Evolutionary conservation across 2,888 invertebrate species (phyloP).

Genomic region (Parnassius orleans): DNA sequence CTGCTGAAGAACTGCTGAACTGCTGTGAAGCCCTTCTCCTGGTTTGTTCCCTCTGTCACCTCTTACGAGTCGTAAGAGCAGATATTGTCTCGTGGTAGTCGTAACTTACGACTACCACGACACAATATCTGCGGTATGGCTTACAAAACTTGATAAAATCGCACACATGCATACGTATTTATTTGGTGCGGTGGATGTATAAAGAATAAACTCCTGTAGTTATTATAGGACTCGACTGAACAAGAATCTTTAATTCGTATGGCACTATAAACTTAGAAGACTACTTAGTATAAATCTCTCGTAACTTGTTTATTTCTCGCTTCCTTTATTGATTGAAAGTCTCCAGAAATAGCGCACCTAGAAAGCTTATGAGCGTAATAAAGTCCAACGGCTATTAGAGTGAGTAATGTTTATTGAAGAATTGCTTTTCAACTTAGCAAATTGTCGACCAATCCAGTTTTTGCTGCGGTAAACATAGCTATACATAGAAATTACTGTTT

Average conservation of each 20-base stretch:
- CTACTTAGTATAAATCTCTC: background rate
- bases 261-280: no score
- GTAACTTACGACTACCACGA: no score
- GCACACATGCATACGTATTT: no score
- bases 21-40: no score
- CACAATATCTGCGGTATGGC: no score
- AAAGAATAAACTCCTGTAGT: background rate
- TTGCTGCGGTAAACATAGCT: background rate
- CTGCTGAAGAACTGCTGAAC: no score
- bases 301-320: constrained; percentile 18
- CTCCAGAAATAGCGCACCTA: constrained; percentile 25
- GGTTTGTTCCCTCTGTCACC: no score
- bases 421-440: constrained; percentile 27
- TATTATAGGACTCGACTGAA: background rate
- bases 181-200: background rate
- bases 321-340: constrained; percentile 17
- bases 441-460: constrained; percentile 25
- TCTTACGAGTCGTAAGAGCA: no score
- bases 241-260: no score
- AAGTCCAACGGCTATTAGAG: constrained; percentile 23
- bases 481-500: constrained; percentile 35
- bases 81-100: no score
- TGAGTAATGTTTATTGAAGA: constrained; percentile 28
- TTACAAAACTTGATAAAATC: no score
- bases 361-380: constrained; percentile 25